Conservation (phyloP, 2,888 invertebrate genomes). For the Chrysomela aeneicollis region DNA sequence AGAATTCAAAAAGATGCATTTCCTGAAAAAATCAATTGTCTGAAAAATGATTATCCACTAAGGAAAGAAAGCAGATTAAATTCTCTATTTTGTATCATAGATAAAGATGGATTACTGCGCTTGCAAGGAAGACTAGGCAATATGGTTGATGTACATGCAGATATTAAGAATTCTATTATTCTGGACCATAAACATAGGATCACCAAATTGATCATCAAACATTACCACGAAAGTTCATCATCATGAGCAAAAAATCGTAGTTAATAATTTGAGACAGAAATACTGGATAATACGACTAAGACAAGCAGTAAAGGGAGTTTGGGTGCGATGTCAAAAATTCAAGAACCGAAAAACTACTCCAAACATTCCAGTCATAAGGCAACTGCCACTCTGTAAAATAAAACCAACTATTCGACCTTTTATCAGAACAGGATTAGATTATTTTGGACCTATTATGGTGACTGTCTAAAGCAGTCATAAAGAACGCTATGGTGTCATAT, state of each 20-base stretch:
- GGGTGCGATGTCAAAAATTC: background rate
- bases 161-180: background rate
- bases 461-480: background rate
- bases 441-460: background rate
- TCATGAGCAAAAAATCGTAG: background rate
- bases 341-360: background rate
- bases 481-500: conserved; percentile 2
- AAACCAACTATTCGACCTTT: background rate
- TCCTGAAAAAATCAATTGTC: background rate
- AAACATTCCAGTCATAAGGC: background rate
- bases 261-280: too few species aligned
- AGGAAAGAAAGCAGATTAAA: background rate
- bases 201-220: background rate
- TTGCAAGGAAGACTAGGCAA: too few species aligned
- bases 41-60: background rate
- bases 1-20: background rate
- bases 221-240: conserved; percentile 13
- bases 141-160: too few species aligned
- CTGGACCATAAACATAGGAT: background rate
- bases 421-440: background rate
- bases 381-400: background rate
- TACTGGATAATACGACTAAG: background rate
- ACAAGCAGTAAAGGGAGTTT: conserved; percentile 10
- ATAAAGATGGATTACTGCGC: too few species aligned
- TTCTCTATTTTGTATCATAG: background rate